Evolutionary conservation across 2,888 invertebrate genomes (phyloP).

Genomic region (Thereva unica): DNA sequence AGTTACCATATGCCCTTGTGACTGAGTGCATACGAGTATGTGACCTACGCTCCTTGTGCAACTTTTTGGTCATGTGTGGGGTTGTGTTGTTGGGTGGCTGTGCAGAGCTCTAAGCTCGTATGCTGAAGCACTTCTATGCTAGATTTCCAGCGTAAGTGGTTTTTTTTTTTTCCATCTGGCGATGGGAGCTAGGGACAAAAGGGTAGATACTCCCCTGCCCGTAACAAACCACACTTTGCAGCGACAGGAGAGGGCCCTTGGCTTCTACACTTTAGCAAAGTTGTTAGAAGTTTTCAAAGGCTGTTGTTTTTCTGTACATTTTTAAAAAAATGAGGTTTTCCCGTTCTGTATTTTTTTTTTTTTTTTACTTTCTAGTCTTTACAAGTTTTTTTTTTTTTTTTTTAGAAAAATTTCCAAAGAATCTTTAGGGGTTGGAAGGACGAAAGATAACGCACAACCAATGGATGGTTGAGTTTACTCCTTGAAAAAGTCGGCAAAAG

Average conservation of each 20-base stretch:
- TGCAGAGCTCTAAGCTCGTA: too few species aligned
- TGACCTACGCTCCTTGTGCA: slow-evolving; percentile 14
- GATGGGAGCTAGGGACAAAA: slow-evolving; percentile 4
- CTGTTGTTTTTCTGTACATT: slow-evolving; percentile 26
- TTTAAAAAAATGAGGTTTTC: neutral
- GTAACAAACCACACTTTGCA: slow-evolving; percentile 21
- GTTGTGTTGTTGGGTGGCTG: too few species aligned
- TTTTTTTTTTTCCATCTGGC: slow-evolving; percentile 2
- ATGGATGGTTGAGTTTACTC: slow-evolving; percentile 15
- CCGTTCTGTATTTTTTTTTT: neutral
- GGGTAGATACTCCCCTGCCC: slow-evolving; percentile 13
- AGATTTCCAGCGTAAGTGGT: too few species aligned
- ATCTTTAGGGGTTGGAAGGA: slow-evolving; percentile 1
- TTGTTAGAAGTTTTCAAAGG: slow-evolving; percentile 31
- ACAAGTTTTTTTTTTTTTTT: neutral
- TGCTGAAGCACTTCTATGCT: too few species aligned
- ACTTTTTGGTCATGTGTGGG: too few species aligned
- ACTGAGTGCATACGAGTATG: slow-evolving; percentile 17
- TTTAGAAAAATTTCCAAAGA: slow-evolving; percentile 10
- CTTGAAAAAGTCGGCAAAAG: neutral
- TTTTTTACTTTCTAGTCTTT: slow-evolving; percentile 15
- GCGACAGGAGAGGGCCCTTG: slow-evolving; percentile 1
- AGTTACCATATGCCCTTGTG: slow-evolving; percentile 29
- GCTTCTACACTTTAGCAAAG: slow-evolving; percentile 11
- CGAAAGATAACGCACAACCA: slow-evolving; percentile 5